Evolutionary conservation across 2,888 invertebrate species (phyloP).

Genomic region (Platypus cylindrus): DNA sequence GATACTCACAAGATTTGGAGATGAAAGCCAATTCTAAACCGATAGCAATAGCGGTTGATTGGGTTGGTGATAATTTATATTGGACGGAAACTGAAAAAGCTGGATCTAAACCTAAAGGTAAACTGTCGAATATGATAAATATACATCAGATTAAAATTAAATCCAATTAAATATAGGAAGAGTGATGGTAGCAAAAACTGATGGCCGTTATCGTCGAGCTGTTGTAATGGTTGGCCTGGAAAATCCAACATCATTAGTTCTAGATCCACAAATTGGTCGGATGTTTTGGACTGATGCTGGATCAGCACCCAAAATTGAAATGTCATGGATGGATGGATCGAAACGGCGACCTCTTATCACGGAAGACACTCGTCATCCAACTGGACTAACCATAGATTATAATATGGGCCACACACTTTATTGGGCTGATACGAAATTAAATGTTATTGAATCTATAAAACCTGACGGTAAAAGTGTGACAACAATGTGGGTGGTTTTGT

Average conservation of each 20-base stretch:
- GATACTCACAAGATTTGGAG: constrained; percentile 76
- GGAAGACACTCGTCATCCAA: constrained; percentile 70
- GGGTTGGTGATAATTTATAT: constrained; percentile 86
- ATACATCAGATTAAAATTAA: neutral
- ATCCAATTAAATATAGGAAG: constrained; percentile 23
- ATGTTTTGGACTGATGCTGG: constrained; percentile 95
- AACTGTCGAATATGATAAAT: neutral
- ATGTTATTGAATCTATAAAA: constrained; percentile 75
- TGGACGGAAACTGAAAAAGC: constrained; percentile 81
- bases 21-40: constrained; percentile 76
- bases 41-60: constrained; percentile 83
- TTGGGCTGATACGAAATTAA: constrained; percentile 92
- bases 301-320: constrained; percentile 82
- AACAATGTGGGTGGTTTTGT: neutral
- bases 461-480: constrained; percentile 49
- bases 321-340: constrained; percentile 94
- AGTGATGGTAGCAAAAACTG: constrained; percentile 78
- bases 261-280: constrained; percentile 74
- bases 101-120: constrained; percentile 60
- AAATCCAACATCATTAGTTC: constrained; percentile 75
- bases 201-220: constrained; percentile 77
- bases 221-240: constrained; percentile 69
- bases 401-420: constrained; percentile 80
- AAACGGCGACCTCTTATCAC: constrained; percentile 70
- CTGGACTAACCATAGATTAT: constrained; percentile 83